These are phyloP conservation scores for Peribatodes rhomboidaria DNA, from an alignment of 2,888 invertebrate genomes.

Conservation along the genomic window DNA sequence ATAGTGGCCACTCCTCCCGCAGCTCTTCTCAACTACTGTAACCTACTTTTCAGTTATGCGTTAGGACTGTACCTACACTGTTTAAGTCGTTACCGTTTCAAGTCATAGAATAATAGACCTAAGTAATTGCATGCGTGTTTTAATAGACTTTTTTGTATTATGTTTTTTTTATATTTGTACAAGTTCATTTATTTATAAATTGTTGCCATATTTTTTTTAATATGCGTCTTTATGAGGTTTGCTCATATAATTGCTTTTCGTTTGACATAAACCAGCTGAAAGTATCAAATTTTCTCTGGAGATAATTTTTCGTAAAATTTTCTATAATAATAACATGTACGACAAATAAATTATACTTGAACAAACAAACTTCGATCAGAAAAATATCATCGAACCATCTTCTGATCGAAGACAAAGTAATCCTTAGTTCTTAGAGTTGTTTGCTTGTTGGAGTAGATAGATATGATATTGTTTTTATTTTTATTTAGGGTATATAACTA, in stretches of 20 bases:
- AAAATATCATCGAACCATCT: no score
- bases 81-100: constrained; percentile 20
- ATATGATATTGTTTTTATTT: background rate
- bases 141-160: background rate
- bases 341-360: background rate
- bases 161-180: background rate
- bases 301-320: background rate
- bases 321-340: background rate
- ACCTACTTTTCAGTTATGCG: no score
- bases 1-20: no score
- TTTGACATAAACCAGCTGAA: background rate
- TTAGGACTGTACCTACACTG: background rate
- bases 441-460: constrained; percentile 1
- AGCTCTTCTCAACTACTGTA: no score
- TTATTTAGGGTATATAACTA: constrained; percentile 9
- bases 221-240: background rate
- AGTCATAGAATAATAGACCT: constrained; percentile 10
- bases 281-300: background rate
- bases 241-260: background rate
- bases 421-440: constrained; percentile 9
- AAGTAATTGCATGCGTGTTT: constrained; percentile 1
- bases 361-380: background rate
- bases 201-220: constrained; percentile 12
- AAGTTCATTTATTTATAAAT: constrained; percentile 5
- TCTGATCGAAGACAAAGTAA: background rate